These are phyloP conservation scores for Todus mexicanus DNA, from an alignment of 2,797 vertebrate genomes.

Conservation along the genomic window DNA sequence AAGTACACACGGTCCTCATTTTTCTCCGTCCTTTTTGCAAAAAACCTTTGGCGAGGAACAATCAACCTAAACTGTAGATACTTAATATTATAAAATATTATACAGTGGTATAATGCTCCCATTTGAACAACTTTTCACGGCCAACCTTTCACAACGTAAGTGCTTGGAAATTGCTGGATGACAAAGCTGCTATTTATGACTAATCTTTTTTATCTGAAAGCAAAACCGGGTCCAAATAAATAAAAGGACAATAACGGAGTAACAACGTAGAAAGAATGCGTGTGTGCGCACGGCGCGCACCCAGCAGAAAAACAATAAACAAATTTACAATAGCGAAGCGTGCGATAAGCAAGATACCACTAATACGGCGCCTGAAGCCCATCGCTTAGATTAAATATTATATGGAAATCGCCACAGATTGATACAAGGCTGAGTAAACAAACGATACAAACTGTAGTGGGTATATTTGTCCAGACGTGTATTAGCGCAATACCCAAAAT, in stretches of 20 bases:
- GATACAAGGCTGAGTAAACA: slow-evolving; percentile 49
- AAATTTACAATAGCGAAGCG: background rate
- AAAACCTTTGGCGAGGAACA: background rate
- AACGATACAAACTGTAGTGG: background rate
- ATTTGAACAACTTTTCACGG: slow-evolving; percentile 28
- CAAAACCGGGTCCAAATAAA: slow-evolving; percentile 26
- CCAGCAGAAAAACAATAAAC: slow-evolving; percentile 18
- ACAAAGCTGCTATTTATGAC: slow-evolving; percentile 28
- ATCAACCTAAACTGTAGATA: background rate
- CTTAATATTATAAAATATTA: slow-evolving; percentile 14
- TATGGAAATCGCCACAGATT: background rate
- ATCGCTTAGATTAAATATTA: slow-evolving; percentile 13
- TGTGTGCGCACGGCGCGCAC: background rate
- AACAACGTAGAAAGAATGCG: slow-evolving; percentile 12
- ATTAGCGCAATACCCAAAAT: slow-evolving; percentile 39
- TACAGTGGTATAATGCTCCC: background rate
- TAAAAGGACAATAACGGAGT: background rate
- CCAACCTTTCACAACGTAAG: slow-evolving; percentile 34
- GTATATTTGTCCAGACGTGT: slow-evolving; percentile 37
- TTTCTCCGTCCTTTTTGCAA: background rate
- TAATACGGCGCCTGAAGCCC: background rate
- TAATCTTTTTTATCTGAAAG: slow-evolving; percentile 52
- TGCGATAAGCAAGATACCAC: background rate
- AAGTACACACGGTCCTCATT: background rate
- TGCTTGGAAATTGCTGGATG: slow-evolving; percentile 36